phyloP scores from a whole-genome alignment of 2,888 invertebrate species.

The Nematopogon swammerdamellus region DNA sequence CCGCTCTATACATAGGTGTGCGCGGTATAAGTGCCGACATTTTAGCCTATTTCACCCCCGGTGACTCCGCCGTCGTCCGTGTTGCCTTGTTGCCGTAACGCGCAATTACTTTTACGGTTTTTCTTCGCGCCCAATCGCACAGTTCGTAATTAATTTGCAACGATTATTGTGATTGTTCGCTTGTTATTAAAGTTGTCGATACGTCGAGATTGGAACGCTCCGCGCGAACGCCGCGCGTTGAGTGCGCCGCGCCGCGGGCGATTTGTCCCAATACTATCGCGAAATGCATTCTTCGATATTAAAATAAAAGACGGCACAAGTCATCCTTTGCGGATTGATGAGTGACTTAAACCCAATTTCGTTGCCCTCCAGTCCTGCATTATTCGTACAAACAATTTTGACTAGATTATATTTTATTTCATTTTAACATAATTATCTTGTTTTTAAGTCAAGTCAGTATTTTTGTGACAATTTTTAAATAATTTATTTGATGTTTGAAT shows the following conservation, averaged over 20 bases:
- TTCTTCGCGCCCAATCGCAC: conserved; percentile 31
- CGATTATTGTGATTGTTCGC: conserved; percentile 43
- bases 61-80: conserved; percentile 8
- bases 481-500: too few relatives aligned
- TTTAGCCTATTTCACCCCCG: background rate
- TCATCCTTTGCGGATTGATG: too few relatives aligned
- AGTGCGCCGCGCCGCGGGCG: conserved; percentile 31
- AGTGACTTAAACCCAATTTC: too few relatives aligned
- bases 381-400: too few relatives aligned
- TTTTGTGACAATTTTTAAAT: too few relatives aligned
- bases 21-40: background rate
- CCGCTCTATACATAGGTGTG: background rate
- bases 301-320: too few relatives aligned
- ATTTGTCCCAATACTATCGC: conserved; percentile 17
- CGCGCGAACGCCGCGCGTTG: conserved; percentile 27
- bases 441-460: too few relatives aligned
- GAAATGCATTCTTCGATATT: too few relatives aligned
- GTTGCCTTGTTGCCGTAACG: conserved; percentile 21
- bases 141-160: conserved; percentile 42
- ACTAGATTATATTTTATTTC: too few relatives aligned
- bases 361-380: too few relatives aligned
- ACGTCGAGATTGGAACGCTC: conserved; percentile 49
- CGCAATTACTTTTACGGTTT: conserved; percentile 32
- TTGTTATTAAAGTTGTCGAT: conserved; percentile 52
- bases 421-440: too few relatives aligned